Evolutionary conservation across 2,888 invertebrate species (phyloP).

Genomic region (Pyrrhopygopsis socrates): DNA sequence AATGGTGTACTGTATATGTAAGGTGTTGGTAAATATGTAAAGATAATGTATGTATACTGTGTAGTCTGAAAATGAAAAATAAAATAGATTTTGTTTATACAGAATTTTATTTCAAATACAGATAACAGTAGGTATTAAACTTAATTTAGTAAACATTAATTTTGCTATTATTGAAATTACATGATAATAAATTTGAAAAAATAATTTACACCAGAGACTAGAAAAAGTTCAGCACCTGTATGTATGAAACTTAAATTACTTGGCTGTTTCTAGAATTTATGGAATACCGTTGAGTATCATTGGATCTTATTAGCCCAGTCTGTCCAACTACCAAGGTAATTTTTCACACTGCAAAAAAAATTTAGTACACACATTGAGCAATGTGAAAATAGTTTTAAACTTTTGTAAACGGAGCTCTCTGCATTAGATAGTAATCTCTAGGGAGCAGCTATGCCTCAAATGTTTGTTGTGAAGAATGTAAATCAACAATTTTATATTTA

Average conservation of each 20-base stretch:
- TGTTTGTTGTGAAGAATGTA: no score
- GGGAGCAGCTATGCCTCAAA: no score
- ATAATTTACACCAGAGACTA: conserved; percentile 9
- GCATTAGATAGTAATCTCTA: no score
- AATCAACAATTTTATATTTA: no score
- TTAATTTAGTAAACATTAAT: no score
- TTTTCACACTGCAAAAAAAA: conserved; percentile 93
- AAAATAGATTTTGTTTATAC: neutral
- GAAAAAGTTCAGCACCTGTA: neutral
- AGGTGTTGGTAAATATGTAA: neutral
- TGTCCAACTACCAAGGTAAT: conserved; percentile 95
- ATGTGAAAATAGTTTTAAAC: no score
- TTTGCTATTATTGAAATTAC: no score
- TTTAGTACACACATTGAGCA: conserved; percentile 81
- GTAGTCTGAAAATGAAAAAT: neutral
- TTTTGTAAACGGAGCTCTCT: no score
- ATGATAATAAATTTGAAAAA: no score
- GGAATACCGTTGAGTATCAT: conserved; percentile 46
- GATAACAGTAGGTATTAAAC: no score
- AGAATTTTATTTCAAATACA: no score
- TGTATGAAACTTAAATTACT: neutral
- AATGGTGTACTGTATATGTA: neutral
- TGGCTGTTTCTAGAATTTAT: neutral
- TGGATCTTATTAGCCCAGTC: conserved; percentile 94
- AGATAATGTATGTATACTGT: neutral